phyloP scores from a whole-genome alignment of 2,797 vertebrate genomes.

The Rachycentron canadum region DNA sequence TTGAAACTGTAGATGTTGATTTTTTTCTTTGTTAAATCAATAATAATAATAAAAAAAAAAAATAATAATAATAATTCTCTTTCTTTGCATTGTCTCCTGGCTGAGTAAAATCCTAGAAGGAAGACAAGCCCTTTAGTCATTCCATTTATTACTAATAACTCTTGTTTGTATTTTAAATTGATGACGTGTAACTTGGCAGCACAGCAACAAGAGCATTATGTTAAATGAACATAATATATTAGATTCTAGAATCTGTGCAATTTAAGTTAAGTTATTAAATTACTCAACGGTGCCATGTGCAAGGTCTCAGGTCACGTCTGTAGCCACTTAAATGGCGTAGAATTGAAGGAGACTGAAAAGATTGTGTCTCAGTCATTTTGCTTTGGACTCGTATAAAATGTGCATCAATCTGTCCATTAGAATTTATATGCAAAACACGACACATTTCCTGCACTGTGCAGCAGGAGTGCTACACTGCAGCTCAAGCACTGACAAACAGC shows the following conservation, averaged over 20 bases:
- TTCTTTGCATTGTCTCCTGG: neutral
- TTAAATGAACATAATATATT: neutral
- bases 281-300: slow-evolving; percentile 11
- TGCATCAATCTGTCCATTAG: slow-evolving; percentile 35
- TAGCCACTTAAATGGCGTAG: slow-evolving; percentile 11
- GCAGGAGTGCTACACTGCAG: neutral
- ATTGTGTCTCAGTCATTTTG: slow-evolving; percentile 38
- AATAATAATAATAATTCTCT: neutral
- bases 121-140: neutral
- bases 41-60: too few species aligned
- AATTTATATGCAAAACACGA: slow-evolving; percentile 20
- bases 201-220: neutral
- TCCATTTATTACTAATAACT: slow-evolving; percentile 8
- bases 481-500: slow-evolving; percentile 32
- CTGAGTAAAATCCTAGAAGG: neutral
- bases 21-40: neutral
- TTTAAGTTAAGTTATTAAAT: neutral
- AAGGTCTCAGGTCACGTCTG: slow-evolving; percentile 10
- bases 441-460: slow-evolving; percentile 6
- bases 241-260: neutral
- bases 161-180: neutral
- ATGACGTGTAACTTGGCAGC: slow-evolving; percentile 1
- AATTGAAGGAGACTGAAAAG: slow-evolving; percentile 20
- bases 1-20: neutral
- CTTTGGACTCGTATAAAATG: slow-evolving; percentile 33